These are phyloP conservation scores for Entelurus aequoreus DNA, from an alignment of 2,113 vertebrate genomes.

Conservation along the genomic window DNA sequence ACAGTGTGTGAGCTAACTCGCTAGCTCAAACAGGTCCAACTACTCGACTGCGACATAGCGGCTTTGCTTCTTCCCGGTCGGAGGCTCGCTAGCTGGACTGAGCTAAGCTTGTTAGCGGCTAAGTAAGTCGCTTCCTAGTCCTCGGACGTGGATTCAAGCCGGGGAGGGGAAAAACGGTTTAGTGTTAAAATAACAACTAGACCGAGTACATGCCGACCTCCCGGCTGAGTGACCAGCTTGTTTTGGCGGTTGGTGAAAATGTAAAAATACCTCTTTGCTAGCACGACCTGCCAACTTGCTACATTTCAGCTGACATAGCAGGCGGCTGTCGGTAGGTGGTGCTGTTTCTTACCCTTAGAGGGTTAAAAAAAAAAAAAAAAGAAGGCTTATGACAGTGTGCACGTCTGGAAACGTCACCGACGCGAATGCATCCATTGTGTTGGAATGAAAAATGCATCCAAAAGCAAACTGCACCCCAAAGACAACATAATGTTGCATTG, in stretches of 20 bases:
- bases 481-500: background rate
- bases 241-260: slow-evolving; percentile 9
- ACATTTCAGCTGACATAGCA: slow-evolving; percentile 32
- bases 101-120: slow-evolving; percentile 33
- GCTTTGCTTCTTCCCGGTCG: background rate
- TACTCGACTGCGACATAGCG: slow-evolving; percentile 52
- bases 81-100: background rate
- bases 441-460: background rate
- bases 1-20: slow-evolving; percentile 9
- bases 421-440: too few relatives aligned
- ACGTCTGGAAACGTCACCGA: too few relatives aligned
- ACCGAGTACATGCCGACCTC: too few relatives aligned
- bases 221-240: background rate
- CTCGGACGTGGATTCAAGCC: background rate
- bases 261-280: slow-evolving; percentile 18
- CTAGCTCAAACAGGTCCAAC: slow-evolving; percentile 38
- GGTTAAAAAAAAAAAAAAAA: too few relatives aligned
- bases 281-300: slow-evolving; percentile 57
- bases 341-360: slow-evolving; percentile 29
- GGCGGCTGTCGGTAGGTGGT: slow-evolving; percentile 23
- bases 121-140: background rate
- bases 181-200: background rate
- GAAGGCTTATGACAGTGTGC: too few relatives aligned
- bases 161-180: too few relatives aligned
- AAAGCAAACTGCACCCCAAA: background rate